Conservation (phyloP, 2,888 invertebrate species). For the Yponomeuta evonymella region DNA sequence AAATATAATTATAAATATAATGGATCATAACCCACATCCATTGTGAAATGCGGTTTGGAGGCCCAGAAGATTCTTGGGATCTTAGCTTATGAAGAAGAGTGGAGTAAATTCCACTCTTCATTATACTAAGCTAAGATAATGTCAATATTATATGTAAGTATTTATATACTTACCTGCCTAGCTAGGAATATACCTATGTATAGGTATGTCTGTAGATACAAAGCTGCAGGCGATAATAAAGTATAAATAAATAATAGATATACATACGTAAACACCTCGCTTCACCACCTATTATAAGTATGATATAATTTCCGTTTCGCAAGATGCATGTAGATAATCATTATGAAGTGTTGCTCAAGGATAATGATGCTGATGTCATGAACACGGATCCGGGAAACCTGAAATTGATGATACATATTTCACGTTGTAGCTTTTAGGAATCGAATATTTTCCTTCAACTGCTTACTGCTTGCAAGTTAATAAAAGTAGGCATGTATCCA, state of each 20-base stretch:
- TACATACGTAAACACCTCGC: background rate
- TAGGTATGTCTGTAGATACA: constrained; percentile 15
- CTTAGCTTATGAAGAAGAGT: no score
- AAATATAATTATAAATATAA: background rate
- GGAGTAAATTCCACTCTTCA: no score
- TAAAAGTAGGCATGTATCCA: background rate
- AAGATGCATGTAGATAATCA: constrained; percentile 26
- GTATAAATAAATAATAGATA: background rate
- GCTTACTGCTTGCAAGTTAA: background rate
- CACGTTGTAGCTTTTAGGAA: background rate
- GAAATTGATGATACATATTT: background rate
- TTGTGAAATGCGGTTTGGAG: background rate
- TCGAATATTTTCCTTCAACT: background rate
- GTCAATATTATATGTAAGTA: no score
- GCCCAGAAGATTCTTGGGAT: constrained; percentile 11
- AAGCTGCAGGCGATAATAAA: constrained; percentile 21
- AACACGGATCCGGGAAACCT: constrained; percentile 17
- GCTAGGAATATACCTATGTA: no score
- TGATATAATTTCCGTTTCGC: constrained; percentile 29
- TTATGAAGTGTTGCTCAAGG: constrained; percentile 30
- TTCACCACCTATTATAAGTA: constrained; percentile 24
- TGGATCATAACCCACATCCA: background rate
- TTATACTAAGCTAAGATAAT: no score
- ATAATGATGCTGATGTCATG: constrained; percentile 38
- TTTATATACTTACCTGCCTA: no score